phyloP scores from a whole-genome alignment of 1,140 invertebrate species.

The Plectus sambesii region DNA sequence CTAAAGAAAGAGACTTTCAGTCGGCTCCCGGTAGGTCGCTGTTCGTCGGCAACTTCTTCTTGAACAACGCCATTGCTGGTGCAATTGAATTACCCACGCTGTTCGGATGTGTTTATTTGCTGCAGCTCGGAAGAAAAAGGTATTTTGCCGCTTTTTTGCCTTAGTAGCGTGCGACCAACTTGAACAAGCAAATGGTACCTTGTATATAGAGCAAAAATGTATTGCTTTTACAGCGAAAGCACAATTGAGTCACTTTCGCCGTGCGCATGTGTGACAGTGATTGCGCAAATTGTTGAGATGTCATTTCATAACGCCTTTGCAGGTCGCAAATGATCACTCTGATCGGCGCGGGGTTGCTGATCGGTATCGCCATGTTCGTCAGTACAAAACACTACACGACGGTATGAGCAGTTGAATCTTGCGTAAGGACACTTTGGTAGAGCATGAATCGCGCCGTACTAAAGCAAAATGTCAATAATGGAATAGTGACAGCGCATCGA shows the following conservation, averaged over 20 bases:
- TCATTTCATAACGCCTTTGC: constrained; percentile 5
- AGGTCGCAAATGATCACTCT: constrained; percentile 43
- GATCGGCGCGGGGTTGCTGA: constrained; percentile 33
- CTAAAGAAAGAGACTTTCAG: constrained; percentile 8
- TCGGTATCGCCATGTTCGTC: constrained; percentile 33
- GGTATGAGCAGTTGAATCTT: constrained; percentile 18
- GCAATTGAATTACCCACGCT: constrained; percentile 42
- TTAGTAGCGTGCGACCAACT: too few relatives aligned
- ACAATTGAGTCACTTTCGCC: too few relatives aligned
- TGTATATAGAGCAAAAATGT: too few relatives aligned
- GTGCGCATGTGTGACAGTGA: too few relatives aligned
- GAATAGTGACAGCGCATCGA: too few relatives aligned
- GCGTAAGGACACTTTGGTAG: too few relatives aligned
- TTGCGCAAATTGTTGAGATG: constrained; percentile 5
- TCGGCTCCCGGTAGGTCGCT: constrained; percentile 37
- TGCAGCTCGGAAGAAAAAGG: constrained; percentile 38
- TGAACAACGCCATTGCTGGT: constrained; percentile 44
- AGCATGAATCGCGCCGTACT: too few relatives aligned
- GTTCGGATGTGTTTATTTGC: constrained; percentile 37
- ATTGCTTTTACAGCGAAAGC: too few relatives aligned
- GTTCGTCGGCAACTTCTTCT: constrained; percentile 43
- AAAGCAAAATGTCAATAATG: too few relatives aligned
- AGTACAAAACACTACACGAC: constrained; percentile 33
- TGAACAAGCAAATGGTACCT: too few relatives aligned
- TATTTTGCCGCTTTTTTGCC: constrained; percentile 8